These are phyloP conservation scores for Cecropterus lyciades DNA, from an alignment of 1,140 invertebrate species.

Conservation along the genomic window DNA sequence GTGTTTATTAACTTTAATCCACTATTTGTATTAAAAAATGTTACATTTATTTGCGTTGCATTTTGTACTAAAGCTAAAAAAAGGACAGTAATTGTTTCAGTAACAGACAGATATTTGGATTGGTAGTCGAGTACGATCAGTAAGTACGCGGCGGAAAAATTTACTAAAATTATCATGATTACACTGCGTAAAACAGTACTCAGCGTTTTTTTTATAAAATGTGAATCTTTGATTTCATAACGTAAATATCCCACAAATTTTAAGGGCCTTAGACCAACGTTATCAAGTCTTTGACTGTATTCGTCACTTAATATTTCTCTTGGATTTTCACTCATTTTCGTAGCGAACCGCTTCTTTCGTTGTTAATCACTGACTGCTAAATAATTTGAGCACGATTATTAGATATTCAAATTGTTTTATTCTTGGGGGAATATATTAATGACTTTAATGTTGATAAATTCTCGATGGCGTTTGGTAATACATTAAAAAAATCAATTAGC, in stretches of 20 bases:
- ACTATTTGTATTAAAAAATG: conserved; percentile 41
- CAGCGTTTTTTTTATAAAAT: conserved; percentile 30
- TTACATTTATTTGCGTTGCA: conserved; percentile 37
- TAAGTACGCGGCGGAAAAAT: conserved; percentile 30
- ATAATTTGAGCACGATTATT: too few species aligned
- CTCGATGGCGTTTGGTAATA: too few species aligned
- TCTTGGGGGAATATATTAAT: neutral
- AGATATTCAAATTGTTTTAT: neutral
- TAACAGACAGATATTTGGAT: conserved; percentile 36
- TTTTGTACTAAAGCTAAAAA: neutral
- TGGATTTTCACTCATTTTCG: conserved; percentile 32
- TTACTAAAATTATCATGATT: conserved; percentile 31
- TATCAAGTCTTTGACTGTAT: conserved; percentile 43
- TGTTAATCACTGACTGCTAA: neutral
- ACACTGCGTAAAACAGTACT: conserved; percentile 21
- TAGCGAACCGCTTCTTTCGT: neutral
- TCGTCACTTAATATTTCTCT: conserved; percentile 43
- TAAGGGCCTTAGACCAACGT: conserved; percentile 36
- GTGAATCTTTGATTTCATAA: conserved; percentile 45
- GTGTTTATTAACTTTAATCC: conserved; percentile 41
- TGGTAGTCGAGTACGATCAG: conserved; percentile 31
- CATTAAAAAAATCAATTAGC: too few species aligned
- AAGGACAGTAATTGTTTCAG: conserved; percentile 39
- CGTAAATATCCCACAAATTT: conserved; percentile 47
- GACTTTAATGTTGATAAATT: too few species aligned